Base-by-base conservation (phyloP, 2,888 invertebrate genomes). In the Tenthredo notha region DNA sequence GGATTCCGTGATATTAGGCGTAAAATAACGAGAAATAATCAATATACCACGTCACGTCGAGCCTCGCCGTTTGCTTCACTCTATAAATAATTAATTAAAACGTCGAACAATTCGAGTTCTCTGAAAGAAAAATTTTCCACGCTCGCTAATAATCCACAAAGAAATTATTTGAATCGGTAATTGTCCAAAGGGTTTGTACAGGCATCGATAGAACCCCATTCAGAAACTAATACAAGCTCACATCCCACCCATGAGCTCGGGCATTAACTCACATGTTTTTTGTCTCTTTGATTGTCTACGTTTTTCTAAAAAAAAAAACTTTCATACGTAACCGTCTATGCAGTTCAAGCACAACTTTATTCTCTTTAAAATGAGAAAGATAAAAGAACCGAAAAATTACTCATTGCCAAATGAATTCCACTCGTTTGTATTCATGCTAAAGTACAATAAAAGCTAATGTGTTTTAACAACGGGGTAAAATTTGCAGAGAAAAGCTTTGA, bases 21-120 rank as follows among this genome's bases (percentile, higher is more conserved):
- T 12, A 70, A 77, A 85, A 87, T 87, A 87, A 87, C 87, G 87
- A 87, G 87, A 86, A 87, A 70, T 78, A 70, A 86, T 86, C 37
- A 58, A 54, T 78, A 2, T 15, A n/a, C 33, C 18, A 18, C 12
- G 29, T 12, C 29, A 50, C 37, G 15, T 61, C 61, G 40, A 77
- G 50, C 54, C 33, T n/a, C 77, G 9, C 18, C 21, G 80, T 40
- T 40, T 61, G 7, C 61, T 40, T 40, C 61, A 25, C 61, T 61
- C 78, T 9, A 15, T 61, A 61, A 80, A 61, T 80, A 80, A 58
- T 61, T 61, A 80, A 77, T 54, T 77, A 77, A 54, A 54, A 58
- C 58, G 61, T 61, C 58, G 15, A 54, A 77, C 77, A 54, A 77
- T 29, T 50, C 40, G 50, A 80, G 40, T 50, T n/a, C 61, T 4